Evolutionary conservation across 1,140 invertebrate species (phyloP).

Genomic region (Nasonia giraulti): DNA sequence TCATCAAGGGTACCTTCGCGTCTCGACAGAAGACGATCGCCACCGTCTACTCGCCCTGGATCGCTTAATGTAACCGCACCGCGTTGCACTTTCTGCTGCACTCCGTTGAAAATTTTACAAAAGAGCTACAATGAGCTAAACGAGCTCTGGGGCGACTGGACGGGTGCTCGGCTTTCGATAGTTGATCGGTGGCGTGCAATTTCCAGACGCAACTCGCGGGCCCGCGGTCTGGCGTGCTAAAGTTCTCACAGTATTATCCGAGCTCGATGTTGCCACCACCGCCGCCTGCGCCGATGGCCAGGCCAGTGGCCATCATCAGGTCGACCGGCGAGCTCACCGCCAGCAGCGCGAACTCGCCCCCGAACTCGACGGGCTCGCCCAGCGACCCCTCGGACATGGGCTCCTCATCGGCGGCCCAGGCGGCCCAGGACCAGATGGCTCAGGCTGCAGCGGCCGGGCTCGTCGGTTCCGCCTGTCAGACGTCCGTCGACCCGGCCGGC

Average conservation of each 20-base stretch:
- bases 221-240: conserved; percentile 79
- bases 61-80: not conserved
- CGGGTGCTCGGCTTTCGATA: conserved; percentile 61
- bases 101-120: no score
- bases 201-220: conserved; percentile 76
- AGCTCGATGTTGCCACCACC: conserved; percentile 94
- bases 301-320: conserved; percentile 95
- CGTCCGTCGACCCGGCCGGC: conserved; percentile 72
- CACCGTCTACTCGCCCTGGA: conserved; percentile 64
- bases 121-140: conserved; percentile 1
- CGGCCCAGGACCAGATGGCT: conserved; percentile 68
- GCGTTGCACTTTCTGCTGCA: not conserved
- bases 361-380: conserved; percentile 79
- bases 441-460: conserved; percentile 65
- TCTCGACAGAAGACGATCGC: conserved; percentile 7
- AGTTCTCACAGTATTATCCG: conserved; percentile 90
- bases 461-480: conserved; percentile 71
- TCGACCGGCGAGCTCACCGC: conserved; percentile 82
- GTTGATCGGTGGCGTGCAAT: conserved; percentile 72
- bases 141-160: conserved; percentile 57
- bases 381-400: conserved; percentile 67
- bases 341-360: conserved; percentile 77
- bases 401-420: conserved; percentile 67
- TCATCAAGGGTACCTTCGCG: conserved; percentile 8
- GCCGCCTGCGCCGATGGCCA: conserved; percentile 96